Evolutionary conservation across 2,888 invertebrate species (phyloP), one percentile per base, ranked within the genome.

Genomic region (Tiphia femorata): DNA sequence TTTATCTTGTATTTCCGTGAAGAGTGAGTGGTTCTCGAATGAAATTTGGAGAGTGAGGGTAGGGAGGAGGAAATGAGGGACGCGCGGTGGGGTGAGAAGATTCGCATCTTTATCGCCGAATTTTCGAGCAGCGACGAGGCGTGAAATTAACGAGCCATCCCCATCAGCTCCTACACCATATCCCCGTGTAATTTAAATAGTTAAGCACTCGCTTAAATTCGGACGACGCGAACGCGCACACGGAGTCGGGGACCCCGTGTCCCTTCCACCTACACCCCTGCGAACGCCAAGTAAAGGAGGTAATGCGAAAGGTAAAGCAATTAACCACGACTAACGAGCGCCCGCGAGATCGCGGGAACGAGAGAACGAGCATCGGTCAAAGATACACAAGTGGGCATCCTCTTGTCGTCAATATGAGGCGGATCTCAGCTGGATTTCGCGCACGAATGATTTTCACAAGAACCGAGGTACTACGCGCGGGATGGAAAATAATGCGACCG

Each of bases 121-220:
- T 72, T 65, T 65, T 63, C 61, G 41, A 29, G 23, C 30, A 58
- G 43, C 61, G 52, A 19, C 61, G 58, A 65, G 49, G 62, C 69
- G 65, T 70, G 65, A 70, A 68, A 70, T 71, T 67, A 63, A 71
- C 58, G 57, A 57, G 44, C 44, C 48, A 30, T 61, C 58, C n/a
- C 51, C 43, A 60, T 72, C 59, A 56, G 61, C 50, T 52, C 33
- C 27, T n/a, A 37, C 25, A 38, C 49, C 47, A 30, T 62, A 58
- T 53, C 49, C 47, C 53, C 27, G 58, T 40, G 52, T 49, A 56
- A 46, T 59, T 49, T 60, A 54, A 68, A 63, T 57, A 65, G 56
- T 48, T 42, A 54, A 53, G 48, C 55, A 29, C 51, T 38, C 49
- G 59, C 57, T 54, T 53, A 54, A 55, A 44, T 27, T 30, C 21